Percentiles rank a stretch among this genome's conserved stretches.
phyloP scores from a whole-genome alignment of 1,140 invertebrate genomes.

The Ptiloglossa arizonensis region DNA sequence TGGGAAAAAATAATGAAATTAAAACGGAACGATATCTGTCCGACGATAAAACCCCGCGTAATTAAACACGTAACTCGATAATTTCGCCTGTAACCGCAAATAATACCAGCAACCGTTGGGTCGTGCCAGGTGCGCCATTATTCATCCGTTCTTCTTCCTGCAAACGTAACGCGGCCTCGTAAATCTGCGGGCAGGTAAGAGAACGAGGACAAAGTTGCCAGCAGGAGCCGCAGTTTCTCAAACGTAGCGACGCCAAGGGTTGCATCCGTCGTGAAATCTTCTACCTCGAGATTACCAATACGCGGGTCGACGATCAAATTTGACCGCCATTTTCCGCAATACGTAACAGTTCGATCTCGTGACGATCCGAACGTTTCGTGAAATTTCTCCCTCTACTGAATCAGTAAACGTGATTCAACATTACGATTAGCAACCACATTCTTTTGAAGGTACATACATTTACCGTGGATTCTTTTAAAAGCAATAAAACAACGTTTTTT shows the following conservation, averaged over 20 bases:
- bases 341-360: too few species aligned
- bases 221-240: slow-evolving; percentile 46
- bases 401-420: too few species aligned
- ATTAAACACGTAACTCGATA: slow-evolving; percentile 70
- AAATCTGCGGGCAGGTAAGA: slow-evolving; percentile 68
- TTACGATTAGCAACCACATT: too few species aligned
- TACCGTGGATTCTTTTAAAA: too few species aligned
- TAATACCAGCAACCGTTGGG: slow-evolving; percentile 66
- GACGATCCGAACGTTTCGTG: not conserved
- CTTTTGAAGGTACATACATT: too few species aligned
- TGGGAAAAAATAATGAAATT: slow-evolving; percentile 12
- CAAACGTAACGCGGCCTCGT: slow-evolving; percentile 58
- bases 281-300: not conserved
- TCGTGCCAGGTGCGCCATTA: slow-evolving; percentile 69
- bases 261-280: slow-evolving; percentile 31
- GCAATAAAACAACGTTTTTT: too few species aligned
- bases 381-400: too few species aligned
- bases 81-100: slow-evolving; percentile 69
- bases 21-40: not conserved
- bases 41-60: slow-evolving; percentile 11
- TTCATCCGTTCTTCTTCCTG: slow-evolving; percentile 71
- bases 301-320: not conserved
- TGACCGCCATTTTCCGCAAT: not conserved
- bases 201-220: slow-evolving; percentile 59
- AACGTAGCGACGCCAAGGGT: slow-evolving; percentile 34